phyloP scores from a whole-genome alignment of 1,140 invertebrate genomes.

The Lutraria rhynchaena region DNA sequence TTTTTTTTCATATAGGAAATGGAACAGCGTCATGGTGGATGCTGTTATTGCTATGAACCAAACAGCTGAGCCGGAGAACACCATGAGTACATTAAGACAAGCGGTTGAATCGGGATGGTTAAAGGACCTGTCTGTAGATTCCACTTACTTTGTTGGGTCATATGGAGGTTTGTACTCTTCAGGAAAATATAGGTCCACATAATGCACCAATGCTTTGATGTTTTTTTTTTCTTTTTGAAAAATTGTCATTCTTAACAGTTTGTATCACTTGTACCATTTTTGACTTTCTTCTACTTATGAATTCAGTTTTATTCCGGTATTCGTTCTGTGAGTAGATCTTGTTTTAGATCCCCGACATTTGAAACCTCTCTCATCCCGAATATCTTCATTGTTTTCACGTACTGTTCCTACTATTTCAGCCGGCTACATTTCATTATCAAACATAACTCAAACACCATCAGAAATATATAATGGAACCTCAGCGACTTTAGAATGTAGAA shows the following conservation, averaged over 20 bases:
- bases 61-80: neutral
- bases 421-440: conserved; percentile 19
- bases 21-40: conserved; percentile 42
- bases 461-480: conserved; percentile 25
- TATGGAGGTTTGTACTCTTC: conserved; percentile 35
- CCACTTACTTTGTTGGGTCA: conserved; percentile 24
- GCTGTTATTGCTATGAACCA: conserved; percentile 13
- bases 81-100: conserved; percentile 17
- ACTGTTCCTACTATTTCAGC: neutral
- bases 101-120: conserved; percentile 18
- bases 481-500: conserved; percentile 12
- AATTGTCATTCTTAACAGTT: too few species aligned
- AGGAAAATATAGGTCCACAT: too few species aligned
- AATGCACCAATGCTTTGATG: too few species aligned
- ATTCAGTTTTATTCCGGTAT: too few species aligned
- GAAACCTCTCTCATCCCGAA: too few species aligned
- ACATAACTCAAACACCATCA: neutral
- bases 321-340: too few species aligned
- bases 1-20: conserved; percentile 8
- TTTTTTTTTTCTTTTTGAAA: too few species aligned
- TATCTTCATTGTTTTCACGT: too few species aligned
- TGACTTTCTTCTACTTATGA: too few species aligned
- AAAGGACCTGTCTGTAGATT: conserved; percentile 31
- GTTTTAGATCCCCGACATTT: too few species aligned
- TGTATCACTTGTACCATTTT: too few species aligned